Conservation (phyloP, 2,113 vertebrate genomes). For the Catharus fuscescens region DNA sequence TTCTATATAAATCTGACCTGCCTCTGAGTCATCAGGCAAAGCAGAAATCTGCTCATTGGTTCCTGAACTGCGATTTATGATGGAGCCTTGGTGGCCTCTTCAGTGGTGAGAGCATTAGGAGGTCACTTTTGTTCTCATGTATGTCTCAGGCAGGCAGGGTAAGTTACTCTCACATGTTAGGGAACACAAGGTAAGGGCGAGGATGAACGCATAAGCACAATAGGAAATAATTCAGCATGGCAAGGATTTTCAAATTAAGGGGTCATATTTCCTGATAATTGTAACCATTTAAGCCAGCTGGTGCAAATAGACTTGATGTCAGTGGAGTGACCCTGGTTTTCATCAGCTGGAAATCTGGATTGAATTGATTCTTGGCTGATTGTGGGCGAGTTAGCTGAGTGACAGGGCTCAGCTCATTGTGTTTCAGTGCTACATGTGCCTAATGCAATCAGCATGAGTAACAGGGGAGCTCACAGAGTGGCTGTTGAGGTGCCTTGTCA, state of each 20-base stretch:
- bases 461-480: neutral
- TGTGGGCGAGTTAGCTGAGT: neutral
- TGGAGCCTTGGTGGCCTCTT: neutral
- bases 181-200: neutral
- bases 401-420: neutral
- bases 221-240: neutral
- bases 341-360: constrained; percentile 28
- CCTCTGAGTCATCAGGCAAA: neutral
- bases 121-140: neutral
- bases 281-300: constrained; percentile 34
- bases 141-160: neutral
- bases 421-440: neutral
- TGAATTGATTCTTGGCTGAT: neutral
- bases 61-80: neutral
- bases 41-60: neutral
- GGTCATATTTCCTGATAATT: constrained; percentile 18
- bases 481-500: constrained; percentile 13
- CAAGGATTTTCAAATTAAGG: neutral
- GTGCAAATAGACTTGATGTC: constrained; percentile 18
- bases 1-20: neutral
- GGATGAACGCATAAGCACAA: neutral
- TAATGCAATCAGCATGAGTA: neutral
- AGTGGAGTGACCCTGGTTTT: constrained; percentile 15
- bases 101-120: neutral
- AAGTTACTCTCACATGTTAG: neutral